phyloP scores from a whole-genome alignment of 2,797 vertebrate species.

The Karalla daura region DNA sequence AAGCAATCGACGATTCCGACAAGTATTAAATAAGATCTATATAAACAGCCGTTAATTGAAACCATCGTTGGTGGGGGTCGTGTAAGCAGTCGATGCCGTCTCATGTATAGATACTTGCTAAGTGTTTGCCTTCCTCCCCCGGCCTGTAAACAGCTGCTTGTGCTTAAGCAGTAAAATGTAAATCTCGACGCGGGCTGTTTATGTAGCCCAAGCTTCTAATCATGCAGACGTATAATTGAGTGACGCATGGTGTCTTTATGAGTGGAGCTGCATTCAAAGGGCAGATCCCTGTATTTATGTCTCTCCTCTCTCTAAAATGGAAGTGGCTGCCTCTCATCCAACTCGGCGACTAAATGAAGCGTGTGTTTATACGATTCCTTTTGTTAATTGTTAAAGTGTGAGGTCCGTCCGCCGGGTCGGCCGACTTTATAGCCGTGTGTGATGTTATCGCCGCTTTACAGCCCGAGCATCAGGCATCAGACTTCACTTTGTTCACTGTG shows the following conservation, averaged over 20 bases:
- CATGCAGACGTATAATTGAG: conserved; percentile 87
- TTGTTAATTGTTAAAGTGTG: conserved; percentile 59
- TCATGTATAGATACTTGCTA: conserved; percentile 73
- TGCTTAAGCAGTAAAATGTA: conserved; percentile 88
- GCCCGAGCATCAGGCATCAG: background rate
- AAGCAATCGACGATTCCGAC: conserved; percentile 60
- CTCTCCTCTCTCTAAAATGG: conserved; percentile 72
- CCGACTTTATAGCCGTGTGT: conserved; percentile 47
- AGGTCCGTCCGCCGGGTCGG: conserved; percentile 40
- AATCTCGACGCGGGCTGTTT: conserved; percentile 88
- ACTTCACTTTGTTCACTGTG: conserved; percentile 5
- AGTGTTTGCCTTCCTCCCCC: conserved; percentile 75
- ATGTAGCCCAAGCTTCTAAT: conserved; percentile 89
- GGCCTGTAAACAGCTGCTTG: conserved; percentile 86
- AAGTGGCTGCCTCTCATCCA: conserved; percentile 61
- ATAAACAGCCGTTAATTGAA: conserved; percentile 76
- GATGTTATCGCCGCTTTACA: conserved; percentile 32
- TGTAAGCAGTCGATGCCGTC: conserved; percentile 46
- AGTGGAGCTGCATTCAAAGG: conserved; percentile 86
- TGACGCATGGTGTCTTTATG: conserved; percentile 87
- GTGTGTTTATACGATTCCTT: conserved; percentile 66
- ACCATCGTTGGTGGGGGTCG: conserved; percentile 56
- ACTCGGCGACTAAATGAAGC: conserved; percentile 57
- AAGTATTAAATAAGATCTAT: conserved; percentile 27
- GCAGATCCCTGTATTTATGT: conserved; percentile 85